These are phyloP conservation scores for Daubentonia madagascariensis DNA, from an alignment of 2,113 vertebrate genomes.

Conservation along the genomic window DNA sequence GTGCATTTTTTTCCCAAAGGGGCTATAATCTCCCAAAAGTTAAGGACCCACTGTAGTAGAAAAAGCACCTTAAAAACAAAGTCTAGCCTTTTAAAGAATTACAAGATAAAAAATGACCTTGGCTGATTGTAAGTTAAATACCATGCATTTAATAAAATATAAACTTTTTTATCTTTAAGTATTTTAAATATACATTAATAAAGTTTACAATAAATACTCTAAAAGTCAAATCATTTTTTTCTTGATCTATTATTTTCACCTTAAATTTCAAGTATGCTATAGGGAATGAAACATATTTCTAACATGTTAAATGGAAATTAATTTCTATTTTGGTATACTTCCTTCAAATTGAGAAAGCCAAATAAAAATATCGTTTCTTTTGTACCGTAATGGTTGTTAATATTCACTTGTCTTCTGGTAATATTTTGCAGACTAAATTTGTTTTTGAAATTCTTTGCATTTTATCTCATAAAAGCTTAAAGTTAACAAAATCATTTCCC, in stretches of 20 bases:
- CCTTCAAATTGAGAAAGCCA: neutral
- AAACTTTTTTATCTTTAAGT: neutral
- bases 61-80: neutral
- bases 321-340: constrained; percentile 16
- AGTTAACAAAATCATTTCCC: constrained; percentile 36
- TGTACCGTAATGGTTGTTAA: constrained; percentile 22
- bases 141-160: neutral
- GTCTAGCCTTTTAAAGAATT: neutral
- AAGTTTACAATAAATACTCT: constrained; percentile 24
- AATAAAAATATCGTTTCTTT: constrained; percentile 1
- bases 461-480: constrained; percentile 23
- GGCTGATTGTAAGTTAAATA: constrained; percentile 13
- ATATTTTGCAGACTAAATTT: neutral
- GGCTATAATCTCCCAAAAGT: neutral
- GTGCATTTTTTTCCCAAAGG: neutral
- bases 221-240: constrained; percentile 37
- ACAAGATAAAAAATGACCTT: neutral
- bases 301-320: constrained; percentile 13
- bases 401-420: neutral
- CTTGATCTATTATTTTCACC: constrained; percentile 5
- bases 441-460: constrained; percentile 37
- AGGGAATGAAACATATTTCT: constrained; percentile 25
- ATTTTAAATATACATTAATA: constrained; percentile 39
- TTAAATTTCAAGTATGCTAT: constrained; percentile 58
- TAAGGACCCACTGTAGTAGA: neutral